Base-by-base conservation (phyloP, 92 coral and sea anemone genomes). In the Porites evermanni region DNA sequence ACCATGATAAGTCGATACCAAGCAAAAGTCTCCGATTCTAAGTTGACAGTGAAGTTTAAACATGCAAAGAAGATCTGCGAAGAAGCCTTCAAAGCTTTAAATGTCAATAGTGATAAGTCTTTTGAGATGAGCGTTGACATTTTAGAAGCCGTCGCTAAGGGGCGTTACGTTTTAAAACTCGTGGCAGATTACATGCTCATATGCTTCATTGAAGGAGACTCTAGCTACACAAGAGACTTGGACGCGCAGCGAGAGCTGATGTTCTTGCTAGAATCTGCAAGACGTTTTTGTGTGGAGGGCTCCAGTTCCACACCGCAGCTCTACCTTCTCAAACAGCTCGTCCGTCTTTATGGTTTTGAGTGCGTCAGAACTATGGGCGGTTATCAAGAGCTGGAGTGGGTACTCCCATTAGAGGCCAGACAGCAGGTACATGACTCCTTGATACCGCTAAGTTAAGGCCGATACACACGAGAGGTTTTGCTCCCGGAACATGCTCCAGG, bases 281-380 rank as follows among this genome's bases (percentile, higher is more conserved):
- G 82, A 60, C 66, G 70, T 53, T 75, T 92, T 50, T 89, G 90
- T 63, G 21, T 44, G 64, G 77, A 84, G 51, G 52, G 81, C 6
- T 8, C 76, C 14, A 73, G 82, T 38, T n/a, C 78, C 53, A 83
- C 80, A 10, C 87, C 92, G 13, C 86, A 80, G 79, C 72, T 93
- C 26, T 93, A 82, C 80, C 83, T 90, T 19, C 66, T 87, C 23
- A 89, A 92, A 21, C 91, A 92, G 79, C 75, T 92, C 53, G 91
- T 87, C 54, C 87, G 96, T 74, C 88, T 82, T 32, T 87, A 87
- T 85, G 96, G 96, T 6, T 85, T 90, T 12, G 92, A 93, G 54
- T 77, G 85, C 21, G 88, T 93, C 24, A 67, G 80, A 23, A 80
- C 77, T 60, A 80, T 91, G 68, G 91, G 90, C 38, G 65, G 66